A percentile compares a stretch with the other conserved stretches of the same genome.
Conservation (phyloP, 2,888 invertebrate genomes). For the Monochamus alternatus region DNA sequence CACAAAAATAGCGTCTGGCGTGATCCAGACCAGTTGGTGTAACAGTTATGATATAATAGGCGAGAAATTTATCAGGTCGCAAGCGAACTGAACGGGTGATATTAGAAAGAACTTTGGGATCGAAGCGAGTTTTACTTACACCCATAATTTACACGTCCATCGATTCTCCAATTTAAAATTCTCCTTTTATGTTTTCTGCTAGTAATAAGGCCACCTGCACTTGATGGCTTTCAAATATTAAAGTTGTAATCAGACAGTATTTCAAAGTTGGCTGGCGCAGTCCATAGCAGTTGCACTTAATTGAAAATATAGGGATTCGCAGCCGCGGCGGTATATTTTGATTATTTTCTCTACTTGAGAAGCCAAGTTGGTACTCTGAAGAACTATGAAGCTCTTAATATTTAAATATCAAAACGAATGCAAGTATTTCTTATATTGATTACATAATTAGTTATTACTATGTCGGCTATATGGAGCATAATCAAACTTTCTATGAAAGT, state of each 20-base stretch:
- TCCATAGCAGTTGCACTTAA: neutral
- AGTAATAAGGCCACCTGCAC: conserved; percentile 50
- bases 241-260: conserved; percentile 46
- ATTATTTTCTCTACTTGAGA: no score
- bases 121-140: conserved; percentile 19
- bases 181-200: conserved; percentile 46
- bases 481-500: no score
- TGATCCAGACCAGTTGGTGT: conserved; percentile 13
- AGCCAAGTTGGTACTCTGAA: no score
- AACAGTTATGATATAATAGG: conserved; percentile 20
- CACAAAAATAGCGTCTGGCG: neutral
- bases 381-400: no score
- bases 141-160: conserved; percentile 46
- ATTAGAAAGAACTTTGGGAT: neutral
- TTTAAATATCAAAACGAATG: no score
- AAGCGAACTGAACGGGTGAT: neutral
- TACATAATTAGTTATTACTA: no score
- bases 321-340: no score
- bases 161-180: conserved; percentile 43
- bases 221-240: conserved; percentile 49
- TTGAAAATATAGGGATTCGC: neutral
- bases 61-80: conserved; percentile 11
- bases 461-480: no score
- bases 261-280: conserved; percentile 31
- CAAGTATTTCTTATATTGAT: no score